phyloP scores from a whole-genome alignment of 1,140 invertebrate genomes.

The Himalopsyche phryganea region DNA sequence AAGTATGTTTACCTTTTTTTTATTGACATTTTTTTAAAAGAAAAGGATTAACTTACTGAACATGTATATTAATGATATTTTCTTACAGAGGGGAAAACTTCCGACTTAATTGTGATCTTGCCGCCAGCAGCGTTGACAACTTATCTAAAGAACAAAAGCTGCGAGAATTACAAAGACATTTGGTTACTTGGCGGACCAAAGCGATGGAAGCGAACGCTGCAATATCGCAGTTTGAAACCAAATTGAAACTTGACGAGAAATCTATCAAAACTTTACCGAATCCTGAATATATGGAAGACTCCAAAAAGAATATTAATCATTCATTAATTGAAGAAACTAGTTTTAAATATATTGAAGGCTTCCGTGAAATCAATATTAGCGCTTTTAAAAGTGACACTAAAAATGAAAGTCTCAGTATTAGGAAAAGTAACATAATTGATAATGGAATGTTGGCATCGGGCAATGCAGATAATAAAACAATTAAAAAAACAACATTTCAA shows the following conservation, averaged over 20 bases:
- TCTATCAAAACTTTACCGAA: background rate
- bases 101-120: slow-evolving; percentile 15
- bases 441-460: background rate
- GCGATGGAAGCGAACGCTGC: slow-evolving; percentile 24
- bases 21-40: too few relatives aligned
- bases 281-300: background rate
- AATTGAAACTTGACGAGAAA: slow-evolving; percentile 17
- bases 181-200: slow-evolving; percentile 30
- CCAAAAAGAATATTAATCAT: background rate
- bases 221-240: slow-evolving; percentile 23
- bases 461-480: slow-evolving; percentile 4
- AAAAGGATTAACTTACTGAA: too few relatives aligned
- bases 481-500: slow-evolving; percentile 12
- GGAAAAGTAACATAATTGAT: background rate
- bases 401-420: background rate
- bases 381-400: background rate
- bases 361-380: slow-evolving; percentile 13
- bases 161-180: slow-evolving; percentile 26
- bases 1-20: too few relatives aligned
- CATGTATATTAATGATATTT: too few relatives aligned
- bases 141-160: slow-evolving; percentile 28
- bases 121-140: slow-evolving; percentile 28
- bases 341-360: slow-evolving; percentile 2
- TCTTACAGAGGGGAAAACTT: slow-evolving; percentile 26
- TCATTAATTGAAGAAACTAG: background rate